These are phyloP conservation scores for Triplophysa dalaica DNA, from an alignment of 2,113 vertebrate species.

Conservation along the genomic window DNA sequence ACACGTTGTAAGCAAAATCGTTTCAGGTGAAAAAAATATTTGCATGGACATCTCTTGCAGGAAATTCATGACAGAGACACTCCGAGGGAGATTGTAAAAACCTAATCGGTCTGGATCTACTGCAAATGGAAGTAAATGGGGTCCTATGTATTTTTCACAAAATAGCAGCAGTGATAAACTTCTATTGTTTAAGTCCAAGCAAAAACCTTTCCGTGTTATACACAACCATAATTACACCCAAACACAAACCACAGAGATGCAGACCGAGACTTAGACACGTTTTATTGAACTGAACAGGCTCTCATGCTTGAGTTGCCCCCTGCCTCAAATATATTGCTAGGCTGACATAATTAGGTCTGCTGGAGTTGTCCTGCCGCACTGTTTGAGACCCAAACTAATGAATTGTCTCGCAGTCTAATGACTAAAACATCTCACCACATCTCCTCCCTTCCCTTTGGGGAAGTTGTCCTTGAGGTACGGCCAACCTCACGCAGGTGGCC, in stretches of 20 bases:
- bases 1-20: conserved; percentile 7
- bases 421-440: conserved; percentile 14
- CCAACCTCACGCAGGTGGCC: conserved; percentile 1
- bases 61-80: neutral
- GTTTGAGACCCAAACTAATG: conserved; percentile 29
- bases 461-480: neutral
- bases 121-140: neutral
- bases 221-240: too few species aligned
- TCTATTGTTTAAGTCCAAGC: too few species aligned
- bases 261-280: too few species aligned
- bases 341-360: conserved; percentile 31
- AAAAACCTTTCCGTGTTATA: too few species aligned
- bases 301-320: neutral
- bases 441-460: conserved; percentile 12
- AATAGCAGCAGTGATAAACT: too few species aligned
- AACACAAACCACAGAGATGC: neutral
- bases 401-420: conserved; percentile 30
- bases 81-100: neutral
- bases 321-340: conserved; percentile 15
- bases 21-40: neutral
- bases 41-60: neutral
- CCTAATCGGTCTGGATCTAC: neutral
- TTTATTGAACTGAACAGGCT: neutral
- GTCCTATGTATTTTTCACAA: too few species aligned
- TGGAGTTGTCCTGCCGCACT: conserved; percentile 23